Conservation (phyloP, 1,140 invertebrate genomes). For the Calephelis nemesis region DNA sequence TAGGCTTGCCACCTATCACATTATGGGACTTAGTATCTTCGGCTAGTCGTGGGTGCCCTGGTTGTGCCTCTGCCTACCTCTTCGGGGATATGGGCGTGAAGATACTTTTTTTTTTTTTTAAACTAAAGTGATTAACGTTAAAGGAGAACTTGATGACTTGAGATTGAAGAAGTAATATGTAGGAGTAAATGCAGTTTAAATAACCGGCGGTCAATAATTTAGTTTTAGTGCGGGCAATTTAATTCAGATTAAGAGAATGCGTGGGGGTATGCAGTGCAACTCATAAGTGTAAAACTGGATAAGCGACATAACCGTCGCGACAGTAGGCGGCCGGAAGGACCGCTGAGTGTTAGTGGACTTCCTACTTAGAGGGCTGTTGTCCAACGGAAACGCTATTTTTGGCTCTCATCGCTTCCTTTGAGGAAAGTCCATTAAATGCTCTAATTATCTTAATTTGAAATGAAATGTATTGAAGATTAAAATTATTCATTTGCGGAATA, state of each 20-base stretch:
- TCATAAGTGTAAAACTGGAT: constrained; percentile 72
- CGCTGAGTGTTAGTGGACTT: constrained; percentile 66
- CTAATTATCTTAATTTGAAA: no score
- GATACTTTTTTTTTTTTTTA: no score
- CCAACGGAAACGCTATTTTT: constrained; percentile 75
- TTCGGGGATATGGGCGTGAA: no score
- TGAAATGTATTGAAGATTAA: no score
- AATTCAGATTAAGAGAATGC: constrained; percentile 69
- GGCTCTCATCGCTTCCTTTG: constrained; percentile 70
- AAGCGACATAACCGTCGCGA: constrained; percentile 67
- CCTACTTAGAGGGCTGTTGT: constrained; percentile 68
- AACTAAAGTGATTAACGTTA: not conserved
- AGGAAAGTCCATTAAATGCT: constrained; percentile 59
- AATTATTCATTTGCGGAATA: no score
- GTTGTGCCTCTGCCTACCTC: no score
- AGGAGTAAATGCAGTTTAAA: constrained; percentile 41
- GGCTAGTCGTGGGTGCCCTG: no score
- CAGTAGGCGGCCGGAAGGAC: constrained; percentile 74
- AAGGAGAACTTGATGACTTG: not conserved
- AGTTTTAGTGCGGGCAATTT: constrained; percentile 66
- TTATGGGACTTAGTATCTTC: no score
- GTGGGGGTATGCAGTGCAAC: constrained; percentile 65
- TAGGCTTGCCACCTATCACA: no score
- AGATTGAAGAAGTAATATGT: constrained; percentile 21
- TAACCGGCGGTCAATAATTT: constrained; percentile 59